Conservation (phyloP, 2,113 vertebrate genomes). For the Heloderma charlesbogerti region DNA sequence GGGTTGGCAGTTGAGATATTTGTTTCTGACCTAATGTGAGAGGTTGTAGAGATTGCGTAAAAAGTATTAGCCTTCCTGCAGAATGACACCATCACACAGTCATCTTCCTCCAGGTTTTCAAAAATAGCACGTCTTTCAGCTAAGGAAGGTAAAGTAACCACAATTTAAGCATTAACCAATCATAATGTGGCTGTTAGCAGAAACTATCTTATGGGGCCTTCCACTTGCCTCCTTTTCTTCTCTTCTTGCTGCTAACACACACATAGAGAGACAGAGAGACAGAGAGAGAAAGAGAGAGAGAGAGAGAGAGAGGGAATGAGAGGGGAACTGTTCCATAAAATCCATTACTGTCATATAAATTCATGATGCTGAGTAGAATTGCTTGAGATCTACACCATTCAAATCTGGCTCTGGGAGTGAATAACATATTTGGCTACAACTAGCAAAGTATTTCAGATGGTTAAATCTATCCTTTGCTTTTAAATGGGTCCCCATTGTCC, state of each 20-base stretch:
- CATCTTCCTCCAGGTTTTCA: constrained; percentile 1
- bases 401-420: constrained; percentile 41
- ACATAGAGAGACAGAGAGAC: too few species aligned
- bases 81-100: constrained; percentile 5
- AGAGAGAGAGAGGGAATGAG: neutral
- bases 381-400: constrained; percentile 50
- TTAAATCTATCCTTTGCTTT: constrained; percentile 54
- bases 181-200: constrained; percentile 9
- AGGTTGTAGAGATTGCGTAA: neutral
- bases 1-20: neutral
- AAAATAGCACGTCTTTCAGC: constrained; percentile 21
- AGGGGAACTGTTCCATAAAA: constrained; percentile 42
- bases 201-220: neutral
- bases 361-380: neutral
- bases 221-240: neutral
- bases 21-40: constrained; percentile 8
- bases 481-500: constrained; percentile 6
- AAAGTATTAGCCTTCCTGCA: neutral
- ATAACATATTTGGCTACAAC: constrained; percentile 39
- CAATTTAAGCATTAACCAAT: neutral
- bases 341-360: constrained; percentile 48
- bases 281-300: neutral
- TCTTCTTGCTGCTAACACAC: neutral
- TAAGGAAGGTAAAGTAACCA: neutral
- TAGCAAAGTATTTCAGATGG: neutral